Percentiles rank a stretch among this genome's conserved stretches.
Evolutionary conservation across 2,888 invertebrate genomes (phyloP).

Genomic region (Athalia cordata): DNA sequence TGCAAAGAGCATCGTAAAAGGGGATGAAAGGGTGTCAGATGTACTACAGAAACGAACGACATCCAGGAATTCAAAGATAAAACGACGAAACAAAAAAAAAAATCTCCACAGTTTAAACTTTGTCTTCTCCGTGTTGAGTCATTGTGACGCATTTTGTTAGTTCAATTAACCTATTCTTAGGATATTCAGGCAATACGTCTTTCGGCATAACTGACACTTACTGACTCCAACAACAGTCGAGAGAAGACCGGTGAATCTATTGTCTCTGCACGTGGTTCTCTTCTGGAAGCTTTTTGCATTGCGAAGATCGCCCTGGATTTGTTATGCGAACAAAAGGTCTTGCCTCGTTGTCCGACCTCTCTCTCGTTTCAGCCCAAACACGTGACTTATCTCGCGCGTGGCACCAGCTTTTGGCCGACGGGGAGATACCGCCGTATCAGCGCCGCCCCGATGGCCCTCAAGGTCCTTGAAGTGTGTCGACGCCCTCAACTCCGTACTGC

Average conservation of each 20-base stretch:
- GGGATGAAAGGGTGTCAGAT: slow-evolving; percentile 47
- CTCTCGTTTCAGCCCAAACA: slow-evolving; percentile 31
- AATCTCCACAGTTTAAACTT: not conserved
- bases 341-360: not conserved
- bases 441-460: slow-evolving; percentile 32
- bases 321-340: slow-evolving; percentile 17
- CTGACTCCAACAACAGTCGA: not conserved
- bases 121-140: not conserved
- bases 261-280: not conserved
- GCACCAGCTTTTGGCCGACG: slow-evolving; percentile 36
- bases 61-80: not conserved
- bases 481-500: slow-evolving; percentile 4
- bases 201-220: not conserved
- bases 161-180: not conserved
- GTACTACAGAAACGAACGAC: slow-evolving; percentile 11
- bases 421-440: slow-evolving; percentile 38
- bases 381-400: slow-evolving; percentile 44
- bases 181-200: not conserved
- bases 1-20: slow-evolving; percentile 66
- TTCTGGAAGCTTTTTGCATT: not conserved
- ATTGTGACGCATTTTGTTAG: not conserved
- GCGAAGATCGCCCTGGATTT: not conserved
- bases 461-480: slow-evolving; percentile 31
- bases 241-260: not conserved
- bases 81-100: not conserved